These are phyloP conservation scores for Aphodius granarius DNA, from an alignment of 2,888 invertebrate genomes.

Conservation along the genomic window DNA sequence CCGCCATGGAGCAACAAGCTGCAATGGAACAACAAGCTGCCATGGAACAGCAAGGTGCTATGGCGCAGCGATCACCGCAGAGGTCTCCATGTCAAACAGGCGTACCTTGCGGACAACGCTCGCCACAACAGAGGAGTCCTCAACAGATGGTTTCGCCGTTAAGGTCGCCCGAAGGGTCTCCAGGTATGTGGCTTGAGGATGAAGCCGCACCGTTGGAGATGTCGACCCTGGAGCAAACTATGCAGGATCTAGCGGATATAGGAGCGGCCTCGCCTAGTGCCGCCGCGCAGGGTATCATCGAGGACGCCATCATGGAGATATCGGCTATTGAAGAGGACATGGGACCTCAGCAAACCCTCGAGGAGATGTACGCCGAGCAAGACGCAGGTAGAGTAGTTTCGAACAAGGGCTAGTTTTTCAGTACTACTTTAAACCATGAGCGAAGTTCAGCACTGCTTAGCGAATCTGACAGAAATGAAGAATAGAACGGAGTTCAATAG, in stretches of 20 bases:
- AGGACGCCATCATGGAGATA: constrained; percentile 30
- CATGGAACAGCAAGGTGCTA: neutral
- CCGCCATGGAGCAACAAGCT: neutral
- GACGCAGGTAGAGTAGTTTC: constrained; percentile 7
- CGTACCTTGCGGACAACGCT: neutral
- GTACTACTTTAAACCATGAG: too few species aligned
- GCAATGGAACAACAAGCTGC: neutral
- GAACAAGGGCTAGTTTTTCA: neutral
- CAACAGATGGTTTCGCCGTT: constrained; percentile 6
- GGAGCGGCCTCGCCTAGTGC: constrained; percentile 17
- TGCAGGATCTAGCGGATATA: neutral
- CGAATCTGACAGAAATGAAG: too few species aligned
- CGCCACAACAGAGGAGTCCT: neutral
- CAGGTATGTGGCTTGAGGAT: too few species aligned
- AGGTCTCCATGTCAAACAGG: neutral
- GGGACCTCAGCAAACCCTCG: constrained; percentile 6
- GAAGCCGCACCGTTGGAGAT: constrained; percentile 7
- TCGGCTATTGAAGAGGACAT: constrained; percentile 7
- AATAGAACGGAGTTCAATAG: too few species aligned
- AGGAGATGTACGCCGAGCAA: constrained; percentile 22
- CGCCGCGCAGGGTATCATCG: constrained; percentile 32
- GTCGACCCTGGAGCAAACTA: neutral
- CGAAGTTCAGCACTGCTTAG: too few species aligned
- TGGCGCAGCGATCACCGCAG: too few species aligned
- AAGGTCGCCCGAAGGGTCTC: neutral